Evolutionary conservation across 2,113 vertebrate species (phyloP).

Genomic region (Thryonomys swinderianus): DNA sequence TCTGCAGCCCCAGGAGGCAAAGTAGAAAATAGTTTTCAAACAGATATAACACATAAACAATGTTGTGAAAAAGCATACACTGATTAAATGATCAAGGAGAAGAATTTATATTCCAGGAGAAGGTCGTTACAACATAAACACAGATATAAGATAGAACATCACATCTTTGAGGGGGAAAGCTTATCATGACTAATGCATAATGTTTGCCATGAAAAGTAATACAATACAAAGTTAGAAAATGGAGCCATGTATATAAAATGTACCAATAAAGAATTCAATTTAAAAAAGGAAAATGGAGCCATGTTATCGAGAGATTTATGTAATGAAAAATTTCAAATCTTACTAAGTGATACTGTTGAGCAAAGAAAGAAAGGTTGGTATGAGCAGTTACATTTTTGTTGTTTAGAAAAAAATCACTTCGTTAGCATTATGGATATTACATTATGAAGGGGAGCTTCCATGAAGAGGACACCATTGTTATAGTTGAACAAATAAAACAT

Average conservation of each 20-base stretch:
- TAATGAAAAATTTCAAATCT: not conserved
- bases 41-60: not conserved
- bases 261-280: too few relatives aligned
- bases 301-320: not conserved
- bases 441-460: not conserved
- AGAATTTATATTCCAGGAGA: not conserved
- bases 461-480: not conserved
- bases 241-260: not conserved
- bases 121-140: not conserved
- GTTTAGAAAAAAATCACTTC: not conserved
- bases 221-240: not conserved
- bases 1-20: not conserved
- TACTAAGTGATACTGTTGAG: not conserved
- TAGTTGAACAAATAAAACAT: not conserved
- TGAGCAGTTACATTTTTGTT: not conserved
- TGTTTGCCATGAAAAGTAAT: not conserved
- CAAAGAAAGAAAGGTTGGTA: not conserved
- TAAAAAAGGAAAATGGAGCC: not conserved
- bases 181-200: not conserved
- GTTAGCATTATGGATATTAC: not conserved
- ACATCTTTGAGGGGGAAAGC: not conserved
- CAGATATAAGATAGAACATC: not conserved
- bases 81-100: not conserved
- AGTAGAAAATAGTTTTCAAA: constrained; percentile 9
- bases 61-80: not conserved